Conservation (phyloP, 2,888 invertebrate genomes). For the Trachelus tabidus region DNA sequence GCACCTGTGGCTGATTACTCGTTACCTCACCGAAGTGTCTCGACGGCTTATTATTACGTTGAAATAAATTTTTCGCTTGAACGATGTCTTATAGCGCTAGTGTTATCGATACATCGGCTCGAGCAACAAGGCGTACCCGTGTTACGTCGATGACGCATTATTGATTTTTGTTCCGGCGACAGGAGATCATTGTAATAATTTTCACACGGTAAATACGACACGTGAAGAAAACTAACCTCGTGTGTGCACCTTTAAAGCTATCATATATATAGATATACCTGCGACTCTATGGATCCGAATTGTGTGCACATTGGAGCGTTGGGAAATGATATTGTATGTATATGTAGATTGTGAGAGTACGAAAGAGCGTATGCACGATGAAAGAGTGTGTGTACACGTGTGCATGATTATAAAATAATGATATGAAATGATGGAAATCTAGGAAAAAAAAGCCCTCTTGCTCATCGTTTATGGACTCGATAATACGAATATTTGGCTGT, state of each 20-base stretch:
- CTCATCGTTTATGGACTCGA: conserved; percentile 12
- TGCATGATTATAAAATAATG: neutral
- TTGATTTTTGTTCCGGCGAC: conserved; percentile 1
- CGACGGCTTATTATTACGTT: neutral
- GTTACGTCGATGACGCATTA: neutral
- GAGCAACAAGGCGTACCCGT: neutral
- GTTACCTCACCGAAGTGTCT: neutral
- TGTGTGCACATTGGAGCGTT: conserved; percentile 10
- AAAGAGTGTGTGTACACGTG: neutral
- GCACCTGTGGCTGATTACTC: neutral
- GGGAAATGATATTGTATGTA: conserved; percentile 7
- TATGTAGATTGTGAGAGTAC: neutral
- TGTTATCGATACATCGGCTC: neutral
- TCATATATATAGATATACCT: neutral
- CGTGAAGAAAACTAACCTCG: neutral
- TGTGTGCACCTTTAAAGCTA: conserved; percentile 3
- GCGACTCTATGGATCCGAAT: conserved; percentile 1
- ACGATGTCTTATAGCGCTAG: neutral
- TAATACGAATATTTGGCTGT: conserved; percentile 16
- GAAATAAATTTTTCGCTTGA: neutral
- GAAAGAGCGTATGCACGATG: neutral
- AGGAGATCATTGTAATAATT: conserved; percentile 14
- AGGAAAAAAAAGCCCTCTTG: conserved; percentile 10
- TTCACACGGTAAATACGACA: neutral
- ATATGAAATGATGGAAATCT: neutral